Conservation (phyloP, 2,113 vertebrate genomes). For the Brevimyrus niger region DNA sequence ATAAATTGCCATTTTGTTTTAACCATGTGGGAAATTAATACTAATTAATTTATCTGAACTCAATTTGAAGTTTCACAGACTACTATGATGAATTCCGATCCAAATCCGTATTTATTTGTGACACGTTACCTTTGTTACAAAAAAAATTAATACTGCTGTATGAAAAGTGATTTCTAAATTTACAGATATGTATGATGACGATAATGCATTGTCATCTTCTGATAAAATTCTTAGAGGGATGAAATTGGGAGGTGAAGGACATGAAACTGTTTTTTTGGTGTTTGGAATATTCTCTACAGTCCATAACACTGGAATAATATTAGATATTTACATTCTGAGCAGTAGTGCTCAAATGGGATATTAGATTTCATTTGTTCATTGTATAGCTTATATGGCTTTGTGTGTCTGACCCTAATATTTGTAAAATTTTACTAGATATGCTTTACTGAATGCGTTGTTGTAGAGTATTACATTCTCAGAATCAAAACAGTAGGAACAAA, state of each 20-base stretch:
- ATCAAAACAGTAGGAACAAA: background rate
- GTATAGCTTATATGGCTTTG: background rate
- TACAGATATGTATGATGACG: background rate
- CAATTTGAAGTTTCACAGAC: background rate
- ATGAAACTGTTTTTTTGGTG: background rate
- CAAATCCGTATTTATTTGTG: background rate
- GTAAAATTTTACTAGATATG: background rate
- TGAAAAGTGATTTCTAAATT: background rate
- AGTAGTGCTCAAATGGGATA: background rate
- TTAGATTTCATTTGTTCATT: background rate
- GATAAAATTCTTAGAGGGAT: background rate
- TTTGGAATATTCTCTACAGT: background rate
- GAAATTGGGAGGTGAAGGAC: background rate
- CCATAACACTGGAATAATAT: background rate
- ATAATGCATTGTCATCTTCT: background rate
- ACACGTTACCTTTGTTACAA: background rate
- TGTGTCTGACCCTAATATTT: background rate
- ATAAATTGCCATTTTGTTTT: background rate
- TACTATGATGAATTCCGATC: background rate
- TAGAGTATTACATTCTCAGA: no score
- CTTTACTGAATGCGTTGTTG: background rate
- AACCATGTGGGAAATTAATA: background rate
- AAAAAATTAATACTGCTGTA: background rate
- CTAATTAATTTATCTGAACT: background rate
- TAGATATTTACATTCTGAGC: background rate